Evolutionary conservation across 2,888 invertebrate species (phyloP).

Genomic region (Trichopria drosophilae): DNA sequence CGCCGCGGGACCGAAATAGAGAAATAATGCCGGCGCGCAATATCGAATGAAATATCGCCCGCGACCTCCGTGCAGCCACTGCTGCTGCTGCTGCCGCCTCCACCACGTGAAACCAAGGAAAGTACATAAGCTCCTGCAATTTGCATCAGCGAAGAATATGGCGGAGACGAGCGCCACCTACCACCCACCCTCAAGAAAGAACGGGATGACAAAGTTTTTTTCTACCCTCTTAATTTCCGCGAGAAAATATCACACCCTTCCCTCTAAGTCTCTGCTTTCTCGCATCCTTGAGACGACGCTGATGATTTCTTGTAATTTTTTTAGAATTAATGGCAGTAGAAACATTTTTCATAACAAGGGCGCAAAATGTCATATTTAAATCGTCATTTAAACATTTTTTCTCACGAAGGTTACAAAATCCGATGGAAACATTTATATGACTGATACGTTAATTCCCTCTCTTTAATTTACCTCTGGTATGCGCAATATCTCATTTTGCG

Average conservation of each 20-base stretch:
- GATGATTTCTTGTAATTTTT: constrained; percentile 35
- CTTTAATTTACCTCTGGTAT: no score
- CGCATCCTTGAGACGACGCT: constrained; percentile 43
- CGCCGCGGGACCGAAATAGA: constrained; percentile 49
- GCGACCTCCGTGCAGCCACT: constrained; percentile 41
- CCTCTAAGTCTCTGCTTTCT: constrained; percentile 31
- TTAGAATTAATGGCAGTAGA: constrained; percentile 36
- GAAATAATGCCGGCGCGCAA: constrained; percentile 57
- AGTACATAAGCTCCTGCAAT: constrained; percentile 33
- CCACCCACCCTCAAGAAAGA: constrained; percentile 23
- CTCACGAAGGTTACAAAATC: no score
- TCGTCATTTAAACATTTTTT: no score
- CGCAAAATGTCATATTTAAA: no score
- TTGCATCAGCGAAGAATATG: constrained; percentile 33
- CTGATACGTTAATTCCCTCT: no score
- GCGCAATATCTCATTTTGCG: no score
- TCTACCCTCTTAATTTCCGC: constrained; percentile 3
- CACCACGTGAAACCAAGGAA: constrained; percentile 21
- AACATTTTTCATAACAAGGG: no score
- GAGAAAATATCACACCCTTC: constrained; percentile 23
- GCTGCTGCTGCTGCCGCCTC: background rate
- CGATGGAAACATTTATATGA: no score
- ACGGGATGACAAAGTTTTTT: constrained; percentile 30
- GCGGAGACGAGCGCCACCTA: background rate
- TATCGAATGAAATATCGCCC: constrained; percentile 58